Evolutionary conservation across 1,140 invertebrate species (phyloP), one percentile per base, ranked within the genome.

Genomic region (Calliopsis andreniformis): DNA sequence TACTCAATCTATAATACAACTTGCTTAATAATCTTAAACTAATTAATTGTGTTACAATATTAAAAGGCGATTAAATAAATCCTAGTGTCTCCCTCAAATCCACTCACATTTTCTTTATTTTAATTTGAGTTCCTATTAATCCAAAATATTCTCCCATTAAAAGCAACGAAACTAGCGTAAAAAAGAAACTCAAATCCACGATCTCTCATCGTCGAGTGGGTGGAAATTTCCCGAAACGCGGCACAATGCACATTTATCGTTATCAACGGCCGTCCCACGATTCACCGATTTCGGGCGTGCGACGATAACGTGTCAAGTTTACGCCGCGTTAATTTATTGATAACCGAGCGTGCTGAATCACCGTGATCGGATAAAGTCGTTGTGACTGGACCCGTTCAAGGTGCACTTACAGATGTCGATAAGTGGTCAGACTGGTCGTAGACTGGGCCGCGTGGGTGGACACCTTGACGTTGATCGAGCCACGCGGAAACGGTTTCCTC

Each of bases 321-420:
- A 45, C 63, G 49, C 28, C 23, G 30, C 42, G 51, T 47, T 59
- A 61, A 69, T 76, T 58, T 76, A 76, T 76, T 32, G 73, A 51
- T 49, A 59, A 69, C 56, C 51, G 30, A 10, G 7, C 18, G n/a
- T 14, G 64, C 2, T 76, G 72, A 76, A 69, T 76, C 73, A 69
- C 30, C 25, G 20, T 18, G 55, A 25, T n/a, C 53, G 43, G 69
- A 69, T 69, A 59, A 76, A 66, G 51, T 66, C 55, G 69, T 45
- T 55, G 6, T 20, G 43, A 25, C 12, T 28, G 43, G 35, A 18
- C 30, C 23, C 73, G 73, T 76, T 69, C 72, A 58, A 68, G 64
- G 64, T 69, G 66, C 73, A 28, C 23, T 69, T 59, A 69, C 42
- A 61, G n/a, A 25, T 43, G 73, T 76, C 73, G 73, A 76, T 76